Evolutionary conservation across 2,888 invertebrate species (phyloP).

Genomic region (Polylopha cassiicola): DNA sequence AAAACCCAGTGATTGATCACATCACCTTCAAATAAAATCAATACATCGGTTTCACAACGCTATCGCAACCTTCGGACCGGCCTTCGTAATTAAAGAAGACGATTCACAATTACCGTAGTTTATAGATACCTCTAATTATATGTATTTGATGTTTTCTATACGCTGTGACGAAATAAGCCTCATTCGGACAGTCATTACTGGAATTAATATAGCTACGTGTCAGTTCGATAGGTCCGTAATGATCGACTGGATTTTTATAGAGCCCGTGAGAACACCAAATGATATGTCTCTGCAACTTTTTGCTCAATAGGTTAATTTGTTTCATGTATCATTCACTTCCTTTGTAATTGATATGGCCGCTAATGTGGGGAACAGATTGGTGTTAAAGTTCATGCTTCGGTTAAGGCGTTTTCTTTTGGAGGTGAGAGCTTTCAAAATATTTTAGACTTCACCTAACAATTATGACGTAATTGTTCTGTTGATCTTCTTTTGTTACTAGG

Average conservation of each 20-base stretch:
- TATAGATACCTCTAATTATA: constrained; percentile 73
- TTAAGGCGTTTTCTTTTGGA: constrained; percentile 30
- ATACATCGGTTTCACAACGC: constrained; percentile 47
- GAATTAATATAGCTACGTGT: constrained; percentile 77
- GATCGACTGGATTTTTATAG: constrained; percentile 66
- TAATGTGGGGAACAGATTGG: constrained; percentile 33
- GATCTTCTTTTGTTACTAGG: no score
- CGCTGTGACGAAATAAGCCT: constrained; percentile 72
- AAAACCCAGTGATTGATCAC: constrained; percentile 18
- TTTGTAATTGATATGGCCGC: constrained; percentile 52
- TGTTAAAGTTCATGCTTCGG: constrained; percentile 29
- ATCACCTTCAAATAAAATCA: constrained; percentile 38
- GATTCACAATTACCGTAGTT: constrained; percentile 72
- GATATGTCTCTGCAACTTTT: constrained; percentile 63
- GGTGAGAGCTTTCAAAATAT: background rate
- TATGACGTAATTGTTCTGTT: no score
- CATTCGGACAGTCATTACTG: constrained; percentile 68
- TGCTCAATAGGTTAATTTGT: constrained; percentile 50
- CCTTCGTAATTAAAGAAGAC: constrained; percentile 73
- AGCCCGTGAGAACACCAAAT: constrained; percentile 70
- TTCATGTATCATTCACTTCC: constrained; percentile 45
- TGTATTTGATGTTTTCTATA: constrained; percentile 74
- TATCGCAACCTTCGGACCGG: constrained; percentile 54
- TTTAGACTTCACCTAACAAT: no score
- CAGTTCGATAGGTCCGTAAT: constrained; percentile 71